Evolutionary conservation across 2,888 invertebrate species (phyloP).

Genomic region (Hetaerina titia): DNA sequence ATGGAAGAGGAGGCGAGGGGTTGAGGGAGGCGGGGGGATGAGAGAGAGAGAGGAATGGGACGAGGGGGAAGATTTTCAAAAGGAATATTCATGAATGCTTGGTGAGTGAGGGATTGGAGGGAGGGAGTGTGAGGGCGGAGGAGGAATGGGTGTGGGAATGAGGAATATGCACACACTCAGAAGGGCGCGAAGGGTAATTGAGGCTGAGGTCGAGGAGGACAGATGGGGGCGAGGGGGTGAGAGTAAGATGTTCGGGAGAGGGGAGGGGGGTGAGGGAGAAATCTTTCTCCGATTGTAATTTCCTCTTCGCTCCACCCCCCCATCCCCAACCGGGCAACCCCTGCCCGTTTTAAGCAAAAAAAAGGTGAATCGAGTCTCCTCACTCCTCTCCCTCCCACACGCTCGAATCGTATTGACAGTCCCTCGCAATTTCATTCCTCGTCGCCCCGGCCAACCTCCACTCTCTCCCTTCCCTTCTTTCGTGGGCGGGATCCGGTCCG

Average conservation of each 20-base stretch:
- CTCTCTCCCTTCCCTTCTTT: background rate
- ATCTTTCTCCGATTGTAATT: constrained; percentile 37
- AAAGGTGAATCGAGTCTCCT: no score
- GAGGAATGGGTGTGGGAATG: background rate
- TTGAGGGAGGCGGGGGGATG: background rate
- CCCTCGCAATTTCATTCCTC: constrained; percentile 12
- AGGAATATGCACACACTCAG: background rate
- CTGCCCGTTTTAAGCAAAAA: no score
- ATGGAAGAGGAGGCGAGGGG: no score
- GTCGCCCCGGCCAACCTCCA: background rate
- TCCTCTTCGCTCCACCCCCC: background rate
- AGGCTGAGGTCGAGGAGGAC: background rate
- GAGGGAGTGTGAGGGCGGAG: background rate
- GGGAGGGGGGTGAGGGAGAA: no score
- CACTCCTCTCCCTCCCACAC: no score
- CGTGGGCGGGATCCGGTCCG: no score
- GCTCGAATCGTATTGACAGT: background rate
- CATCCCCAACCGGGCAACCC: background rate
- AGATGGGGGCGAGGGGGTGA: background rate
- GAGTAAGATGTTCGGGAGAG: no score
- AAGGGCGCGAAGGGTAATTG: background rate
- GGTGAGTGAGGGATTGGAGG: background rate
- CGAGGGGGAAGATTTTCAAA: constrained; percentile 21
- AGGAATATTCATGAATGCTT: constrained; percentile 53
- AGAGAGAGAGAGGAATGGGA: background rate